Percentiles rank a stretch among this genome's conserved stretches.
Conservation (phyloP, 2,113 vertebrate species). For the Ailurus styani region DNA sequence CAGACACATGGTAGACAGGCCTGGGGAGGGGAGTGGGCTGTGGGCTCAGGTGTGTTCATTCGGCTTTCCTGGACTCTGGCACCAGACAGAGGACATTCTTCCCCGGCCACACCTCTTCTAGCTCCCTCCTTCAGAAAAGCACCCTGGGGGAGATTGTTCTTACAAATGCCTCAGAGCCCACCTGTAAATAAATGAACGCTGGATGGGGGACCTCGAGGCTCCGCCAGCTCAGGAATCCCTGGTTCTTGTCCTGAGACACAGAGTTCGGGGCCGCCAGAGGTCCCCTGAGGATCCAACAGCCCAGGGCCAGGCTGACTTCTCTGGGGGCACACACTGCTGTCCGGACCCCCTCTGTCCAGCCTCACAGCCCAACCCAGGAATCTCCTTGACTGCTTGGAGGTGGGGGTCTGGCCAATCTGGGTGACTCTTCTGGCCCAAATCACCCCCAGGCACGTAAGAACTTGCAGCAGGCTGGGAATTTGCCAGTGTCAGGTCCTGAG, state of each 20-base stretch:
- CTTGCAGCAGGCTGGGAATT: neutral
- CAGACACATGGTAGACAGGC: neutral
- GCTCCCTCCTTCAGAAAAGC: neutral
- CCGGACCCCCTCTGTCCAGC: rapidly evolving
- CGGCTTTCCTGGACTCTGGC: neutral
- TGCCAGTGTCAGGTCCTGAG: neutral
- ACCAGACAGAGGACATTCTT: neutral
- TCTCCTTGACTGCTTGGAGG: neutral
- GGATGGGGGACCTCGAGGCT: neutral
- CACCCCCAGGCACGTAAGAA: neutral
- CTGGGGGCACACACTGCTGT: neutral
- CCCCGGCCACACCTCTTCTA: neutral
- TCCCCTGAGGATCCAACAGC: neutral
- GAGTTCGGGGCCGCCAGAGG: neutral
- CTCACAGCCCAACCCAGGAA: neutral
- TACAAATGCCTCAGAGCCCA: neutral
- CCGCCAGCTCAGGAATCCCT: neutral
- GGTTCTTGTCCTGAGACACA: neutral
- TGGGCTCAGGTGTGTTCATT: neutral
- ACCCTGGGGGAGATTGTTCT: neutral
- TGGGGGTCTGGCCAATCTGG: neutral
- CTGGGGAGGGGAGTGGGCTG: neutral
- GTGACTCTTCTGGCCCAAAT: neutral
- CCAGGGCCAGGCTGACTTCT: neutral
- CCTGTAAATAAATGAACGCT: neutral